Conservation (phyloP, 2,797 vertebrate genomes). For the Zalophus californianus region DNA sequence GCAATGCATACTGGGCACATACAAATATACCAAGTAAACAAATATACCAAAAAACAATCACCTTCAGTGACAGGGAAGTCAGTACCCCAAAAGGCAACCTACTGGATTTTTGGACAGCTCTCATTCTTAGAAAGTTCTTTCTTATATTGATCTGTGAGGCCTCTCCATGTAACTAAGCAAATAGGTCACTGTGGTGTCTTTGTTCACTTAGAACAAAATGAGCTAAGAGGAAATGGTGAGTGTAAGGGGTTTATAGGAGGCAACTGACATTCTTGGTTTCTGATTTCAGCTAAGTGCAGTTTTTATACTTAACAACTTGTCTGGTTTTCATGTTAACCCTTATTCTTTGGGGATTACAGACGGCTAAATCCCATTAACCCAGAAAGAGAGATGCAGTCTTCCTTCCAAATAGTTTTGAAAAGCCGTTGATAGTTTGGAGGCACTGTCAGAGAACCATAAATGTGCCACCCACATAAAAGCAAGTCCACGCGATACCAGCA, state of each 20-base stretch:
- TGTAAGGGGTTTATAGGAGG: background rate
- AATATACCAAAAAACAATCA: background rate
- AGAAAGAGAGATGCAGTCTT: slow-evolving; percentile 4
- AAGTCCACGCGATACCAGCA: background rate
- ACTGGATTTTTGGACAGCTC: background rate
- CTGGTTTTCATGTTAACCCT: background rate
- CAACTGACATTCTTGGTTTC: background rate
- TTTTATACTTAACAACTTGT: background rate
- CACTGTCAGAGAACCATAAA: slow-evolving; percentile 48
- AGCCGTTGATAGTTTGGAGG: slow-evolving; percentile 19
- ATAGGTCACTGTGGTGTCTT: background rate
- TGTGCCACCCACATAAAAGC: slow-evolving; percentile 68
- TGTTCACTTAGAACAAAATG: background rate
- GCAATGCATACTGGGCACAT: background rate
- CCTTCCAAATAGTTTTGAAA: slow-evolving; percentile 51
- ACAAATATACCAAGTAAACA: background rate
- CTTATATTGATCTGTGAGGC: background rate
- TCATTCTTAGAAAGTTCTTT: slow-evolving; percentile 25
- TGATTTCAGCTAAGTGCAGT: background rate
- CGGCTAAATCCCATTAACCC: background rate
- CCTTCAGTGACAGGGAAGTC: background rate
- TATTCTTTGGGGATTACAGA: background rate
- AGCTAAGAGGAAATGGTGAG: background rate
- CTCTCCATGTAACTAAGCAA: background rate
- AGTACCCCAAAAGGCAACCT: background rate